These are phyloP conservation scores for Cyclophora albipunctata DNA, from an alignment of 2,888 invertebrate genomes.

Conservation along the genomic window DNA sequence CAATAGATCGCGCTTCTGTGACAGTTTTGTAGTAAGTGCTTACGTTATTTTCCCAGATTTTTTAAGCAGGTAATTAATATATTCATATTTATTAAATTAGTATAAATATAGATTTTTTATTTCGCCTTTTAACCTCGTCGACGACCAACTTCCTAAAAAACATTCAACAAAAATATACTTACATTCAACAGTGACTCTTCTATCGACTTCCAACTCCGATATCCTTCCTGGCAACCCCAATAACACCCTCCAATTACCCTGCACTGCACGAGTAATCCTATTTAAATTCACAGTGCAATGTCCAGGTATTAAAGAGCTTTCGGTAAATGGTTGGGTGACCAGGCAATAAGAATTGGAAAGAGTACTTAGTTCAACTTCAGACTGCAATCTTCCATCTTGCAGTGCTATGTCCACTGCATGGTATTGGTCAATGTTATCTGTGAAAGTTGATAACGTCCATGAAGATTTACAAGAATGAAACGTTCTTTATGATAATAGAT, in stretches of 20 bases:
- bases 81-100: no score
- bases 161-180: no score
- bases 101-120: no score
- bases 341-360: constrained; percentile 49
- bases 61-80: no score
- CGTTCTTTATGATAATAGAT: no score
- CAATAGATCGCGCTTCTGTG: no score
- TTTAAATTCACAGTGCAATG: constrained; percentile 55
- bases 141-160: no score
- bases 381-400: constrained; percentile 39
- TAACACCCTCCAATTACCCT: constrained; percentile 62
- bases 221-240: constrained; percentile 61
- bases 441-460: not conserved
- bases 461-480: not conserved
- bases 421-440: constrained; percentile 25
- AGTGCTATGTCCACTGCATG: constrained; percentile 36
- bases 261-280: constrained; percentile 53
- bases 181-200: constrained; percentile 53
- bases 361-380: constrained; percentile 37
- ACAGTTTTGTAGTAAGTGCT: no score
- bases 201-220: constrained; percentile 47
- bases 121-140: no score
- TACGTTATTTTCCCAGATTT: not conserved
- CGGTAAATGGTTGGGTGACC: constrained; percentile 58
- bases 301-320: constrained; percentile 52